Conservation (phyloP, 1,140 invertebrate species). For the Helicoverpa zea region DNA sequence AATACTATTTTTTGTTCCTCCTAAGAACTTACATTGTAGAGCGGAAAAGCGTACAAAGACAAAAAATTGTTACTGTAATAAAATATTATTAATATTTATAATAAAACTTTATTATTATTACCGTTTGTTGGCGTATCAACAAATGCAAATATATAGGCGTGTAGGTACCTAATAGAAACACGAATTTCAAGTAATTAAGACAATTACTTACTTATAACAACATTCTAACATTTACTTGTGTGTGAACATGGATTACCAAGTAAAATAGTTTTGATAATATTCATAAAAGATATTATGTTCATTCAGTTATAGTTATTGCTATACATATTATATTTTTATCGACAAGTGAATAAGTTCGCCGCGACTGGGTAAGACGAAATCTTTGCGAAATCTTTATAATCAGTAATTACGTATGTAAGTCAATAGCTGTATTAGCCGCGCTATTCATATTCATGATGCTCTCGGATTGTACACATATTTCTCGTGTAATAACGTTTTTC, state of each 20-base stretch:
- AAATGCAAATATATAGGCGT: not conserved
- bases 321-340: constrained; percentile 7
- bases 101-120: not conserved
- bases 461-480: not conserved
- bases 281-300: constrained; percentile 3
- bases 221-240: constrained; percentile 1
- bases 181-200: not conserved
- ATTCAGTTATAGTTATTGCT: constrained; percentile 9
- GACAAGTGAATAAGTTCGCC: not conserved
- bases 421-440: not conserved
- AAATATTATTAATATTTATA: not conserved
- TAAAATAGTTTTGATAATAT: constrained; percentile 8
- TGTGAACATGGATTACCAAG: not conserved
- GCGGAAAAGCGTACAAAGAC: not conserved
- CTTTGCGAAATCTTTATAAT: not conserved
- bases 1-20: not conserved
- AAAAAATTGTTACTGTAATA: not conserved
- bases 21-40: not conserved
- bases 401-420: not conserved
- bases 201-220: constrained; percentile 3
- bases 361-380: not conserved
- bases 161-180: not conserved
- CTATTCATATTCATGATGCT: not conserved
- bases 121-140: not conserved
- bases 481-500: not conserved